phyloP scores from a whole-genome alignment of 2,797 vertebrate genomes.

The Lepilemur septentrionalis region DNA sequence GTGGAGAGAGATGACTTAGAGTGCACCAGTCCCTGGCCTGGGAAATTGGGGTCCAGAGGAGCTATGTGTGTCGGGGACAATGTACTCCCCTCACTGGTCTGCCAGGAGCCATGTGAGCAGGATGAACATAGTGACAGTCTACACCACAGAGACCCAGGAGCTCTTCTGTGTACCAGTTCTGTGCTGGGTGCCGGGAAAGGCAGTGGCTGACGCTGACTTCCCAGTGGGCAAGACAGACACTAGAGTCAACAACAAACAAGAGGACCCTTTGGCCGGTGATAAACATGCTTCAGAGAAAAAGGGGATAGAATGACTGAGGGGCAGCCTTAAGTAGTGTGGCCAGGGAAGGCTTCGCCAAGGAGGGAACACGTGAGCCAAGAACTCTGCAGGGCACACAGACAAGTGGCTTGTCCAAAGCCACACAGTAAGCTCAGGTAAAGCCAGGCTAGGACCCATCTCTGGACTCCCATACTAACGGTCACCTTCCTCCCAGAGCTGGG shows the following conservation, averaged over 20 bases:
- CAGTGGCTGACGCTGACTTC: neutral
- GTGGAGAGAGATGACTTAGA: neutral
- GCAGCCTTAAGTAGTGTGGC: neutral
- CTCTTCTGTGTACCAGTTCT: too few species aligned
- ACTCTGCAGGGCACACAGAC: neutral
- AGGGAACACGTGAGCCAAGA: neutral
- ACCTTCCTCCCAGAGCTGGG: neutral
- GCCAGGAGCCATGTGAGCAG: neutral
- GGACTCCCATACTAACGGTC: too few species aligned
- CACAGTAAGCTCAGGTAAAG: neutral
- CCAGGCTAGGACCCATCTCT: neutral
- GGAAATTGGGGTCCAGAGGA: neutral
- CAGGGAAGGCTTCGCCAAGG: neutral
- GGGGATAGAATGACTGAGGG: neutral
- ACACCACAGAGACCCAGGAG: neutral
- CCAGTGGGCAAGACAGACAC: neutral
- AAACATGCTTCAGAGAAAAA: neutral
- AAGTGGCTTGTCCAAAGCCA: neutral
- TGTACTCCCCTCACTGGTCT: neutral
- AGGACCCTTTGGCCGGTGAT: neutral
- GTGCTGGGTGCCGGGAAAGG: neutral
- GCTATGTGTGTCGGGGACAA: neutral
- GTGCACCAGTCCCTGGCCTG: neutral
- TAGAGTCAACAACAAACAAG: neutral
- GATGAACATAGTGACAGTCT: neutral